These are phyloP conservation scores for Scaptodrosophila lebanonensis DNA, from an alignment of 1,140 invertebrate genomes.

Conservation along the genomic window DNA sequence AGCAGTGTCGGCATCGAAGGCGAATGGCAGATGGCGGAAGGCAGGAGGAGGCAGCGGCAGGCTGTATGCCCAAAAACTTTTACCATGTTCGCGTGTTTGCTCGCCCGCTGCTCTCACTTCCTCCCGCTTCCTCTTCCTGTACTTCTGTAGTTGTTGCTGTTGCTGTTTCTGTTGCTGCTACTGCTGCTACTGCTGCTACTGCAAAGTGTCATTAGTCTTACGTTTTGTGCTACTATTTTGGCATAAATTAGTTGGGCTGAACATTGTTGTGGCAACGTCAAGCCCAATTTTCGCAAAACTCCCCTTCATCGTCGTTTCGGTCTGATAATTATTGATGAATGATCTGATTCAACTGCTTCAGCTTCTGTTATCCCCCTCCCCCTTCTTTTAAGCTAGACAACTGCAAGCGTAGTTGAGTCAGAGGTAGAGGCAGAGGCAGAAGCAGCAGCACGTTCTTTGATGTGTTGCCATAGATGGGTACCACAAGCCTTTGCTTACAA, in stretches of 20 bases:
- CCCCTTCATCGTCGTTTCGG: too few species aligned
- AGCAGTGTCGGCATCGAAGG: background rate
- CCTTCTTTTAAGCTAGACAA: conserved; percentile 35
- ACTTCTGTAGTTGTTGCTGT: background rate
- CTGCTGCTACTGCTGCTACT: conserved; percentile 32
- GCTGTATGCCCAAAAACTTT: background rate
- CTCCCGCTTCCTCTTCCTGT: background rate
- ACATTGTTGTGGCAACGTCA: conserved; percentile 63
- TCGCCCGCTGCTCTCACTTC: background rate
- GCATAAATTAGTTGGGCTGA: conserved; percentile 66
- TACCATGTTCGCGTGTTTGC: background rate
- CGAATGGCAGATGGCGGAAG: too few species aligned
- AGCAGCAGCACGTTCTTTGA: conserved; percentile 33
- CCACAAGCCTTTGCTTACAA: conserved; percentile 13
- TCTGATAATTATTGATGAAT: conserved; percentile 72
- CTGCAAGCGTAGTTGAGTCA: conserved; percentile 23
- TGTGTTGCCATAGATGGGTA: conserved; percentile 45
- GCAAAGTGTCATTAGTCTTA: conserved; percentile 73
- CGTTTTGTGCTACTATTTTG: conserved; percentile 37
- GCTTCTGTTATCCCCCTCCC: too few species aligned
- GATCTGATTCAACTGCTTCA: too few species aligned
- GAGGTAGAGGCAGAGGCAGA: conserved; percentile 16
- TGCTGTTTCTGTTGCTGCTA: conserved; percentile 21
- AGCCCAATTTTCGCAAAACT: too few species aligned
- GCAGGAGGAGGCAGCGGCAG: too few species aligned